These are phyloP conservation scores for Lycaon pictus DNA, from an alignment of 2,113 vertebrate species.

Conservation along the genomic window DNA sequence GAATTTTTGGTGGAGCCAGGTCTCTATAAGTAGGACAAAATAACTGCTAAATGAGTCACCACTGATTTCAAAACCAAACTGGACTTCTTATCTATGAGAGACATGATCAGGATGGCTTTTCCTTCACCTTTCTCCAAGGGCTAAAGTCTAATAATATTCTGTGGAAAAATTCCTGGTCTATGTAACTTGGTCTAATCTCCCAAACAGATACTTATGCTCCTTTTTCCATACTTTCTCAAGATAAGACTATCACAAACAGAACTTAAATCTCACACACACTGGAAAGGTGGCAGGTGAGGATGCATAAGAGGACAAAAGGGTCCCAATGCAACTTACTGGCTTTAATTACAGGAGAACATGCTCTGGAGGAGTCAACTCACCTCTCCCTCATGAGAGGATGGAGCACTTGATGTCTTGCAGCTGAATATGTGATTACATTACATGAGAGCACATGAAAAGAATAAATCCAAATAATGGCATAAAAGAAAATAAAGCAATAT, in stretches of 20 bases:
- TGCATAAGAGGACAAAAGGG: not conserved
- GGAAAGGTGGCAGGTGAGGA: not conserved
- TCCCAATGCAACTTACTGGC: not conserved
- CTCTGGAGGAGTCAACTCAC: not conserved
- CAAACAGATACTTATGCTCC: not conserved
- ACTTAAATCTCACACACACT: not conserved
- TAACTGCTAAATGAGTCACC: not conserved
- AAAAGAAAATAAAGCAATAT: not conserved
- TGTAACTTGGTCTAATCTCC: not conserved
- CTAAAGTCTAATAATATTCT: not conserved
- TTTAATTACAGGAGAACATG: fast-evolving
- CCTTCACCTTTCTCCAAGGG: not conserved
- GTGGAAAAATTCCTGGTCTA: not conserved
- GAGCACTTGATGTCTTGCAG: not conserved
- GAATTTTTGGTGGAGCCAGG: not conserved
- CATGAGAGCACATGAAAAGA: not conserved
- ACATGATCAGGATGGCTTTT: not conserved
- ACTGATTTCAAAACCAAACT: conserved; percentile 14
- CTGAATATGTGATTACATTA: not conserved
- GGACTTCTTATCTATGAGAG: not conserved
- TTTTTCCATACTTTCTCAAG: not conserved
- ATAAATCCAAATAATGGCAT: not conserved
- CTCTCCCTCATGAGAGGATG: not conserved
- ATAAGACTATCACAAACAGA: not conserved
- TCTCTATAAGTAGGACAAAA: not conserved